A percentile compares a stretch with the other conserved stretches of the same genome.
These are phyloP conservation scores for Pocillopora meandrina DNA, from an alignment of 92 coral and sea anemone species.

Conservation along the genomic window DNA sequence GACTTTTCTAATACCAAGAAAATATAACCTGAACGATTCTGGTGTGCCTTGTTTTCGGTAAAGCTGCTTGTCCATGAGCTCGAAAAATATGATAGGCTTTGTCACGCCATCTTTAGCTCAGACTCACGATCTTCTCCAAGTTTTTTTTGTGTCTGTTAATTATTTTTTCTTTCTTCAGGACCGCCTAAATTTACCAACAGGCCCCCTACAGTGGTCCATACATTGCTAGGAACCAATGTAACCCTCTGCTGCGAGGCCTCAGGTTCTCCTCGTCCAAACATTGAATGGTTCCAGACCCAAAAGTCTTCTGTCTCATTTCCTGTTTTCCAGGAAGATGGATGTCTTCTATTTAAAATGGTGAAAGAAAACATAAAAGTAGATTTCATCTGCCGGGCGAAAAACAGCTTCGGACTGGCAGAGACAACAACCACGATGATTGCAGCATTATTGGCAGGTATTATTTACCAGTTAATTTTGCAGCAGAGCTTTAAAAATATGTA, in stretches of 20 bases:
- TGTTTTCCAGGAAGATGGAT: neutral
- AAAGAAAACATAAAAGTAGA: neutral
- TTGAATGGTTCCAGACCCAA: neutral
- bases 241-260: slow-evolving; percentile 2
- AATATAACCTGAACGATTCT: no score
- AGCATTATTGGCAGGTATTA: no score
- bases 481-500: no score
- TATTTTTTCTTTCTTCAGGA: neutral
- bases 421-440: neutral
- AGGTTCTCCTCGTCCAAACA: slow-evolving; percentile 8
- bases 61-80: no score
- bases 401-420: neutral
- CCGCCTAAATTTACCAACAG: neutral
- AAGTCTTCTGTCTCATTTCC: neutral
- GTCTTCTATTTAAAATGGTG: neutral
- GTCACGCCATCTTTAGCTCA: no score
- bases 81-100: no score
- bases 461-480: no score
- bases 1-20: no score
- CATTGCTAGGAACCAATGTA: neutral
- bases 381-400: slow-evolving; percentile 7
- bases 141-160: neutral
- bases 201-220: neutral
- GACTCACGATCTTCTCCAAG: neutral
- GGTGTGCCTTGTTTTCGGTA: no score